phyloP scores from a whole-genome alignment of 2,797 vertebrate genomes.

The Coregonus ussuriensis region DNA sequence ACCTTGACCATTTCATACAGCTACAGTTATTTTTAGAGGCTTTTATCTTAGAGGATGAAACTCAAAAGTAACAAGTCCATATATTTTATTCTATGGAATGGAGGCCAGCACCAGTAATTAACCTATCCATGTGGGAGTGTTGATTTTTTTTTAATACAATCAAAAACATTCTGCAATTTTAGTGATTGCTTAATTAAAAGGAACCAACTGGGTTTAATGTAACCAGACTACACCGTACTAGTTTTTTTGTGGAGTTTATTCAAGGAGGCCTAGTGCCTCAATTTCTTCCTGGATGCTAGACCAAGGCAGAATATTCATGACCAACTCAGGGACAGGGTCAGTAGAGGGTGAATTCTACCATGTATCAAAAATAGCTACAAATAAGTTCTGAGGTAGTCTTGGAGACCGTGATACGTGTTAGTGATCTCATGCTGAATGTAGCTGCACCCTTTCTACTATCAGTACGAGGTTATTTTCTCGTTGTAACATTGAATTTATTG shows the following conservation, averaged over 20 bases:
- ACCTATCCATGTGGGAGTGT: too few relatives aligned
- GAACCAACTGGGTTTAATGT: constrained; percentile 16
- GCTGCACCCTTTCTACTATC: too few relatives aligned
- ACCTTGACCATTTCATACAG: neutral
- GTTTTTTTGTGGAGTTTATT: neutral
- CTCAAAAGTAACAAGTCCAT: neutral
- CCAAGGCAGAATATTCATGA: constrained; percentile 36
- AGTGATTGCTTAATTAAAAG: constrained; percentile 63
- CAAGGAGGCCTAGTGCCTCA: constrained; percentile 19
- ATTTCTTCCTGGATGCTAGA: neutral
- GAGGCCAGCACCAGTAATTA: neutral
- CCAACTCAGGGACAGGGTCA: constrained; percentile 33
- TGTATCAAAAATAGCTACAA: constrained; percentile 34
- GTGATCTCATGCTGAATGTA: too few relatives aligned
- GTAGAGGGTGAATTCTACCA: constrained; percentile 34
- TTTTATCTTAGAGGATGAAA: neutral
- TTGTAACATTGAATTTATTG: too few relatives aligned
- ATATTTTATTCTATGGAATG: neutral
- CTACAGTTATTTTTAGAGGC: neutral
- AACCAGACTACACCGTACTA: constrained; percentile 26
- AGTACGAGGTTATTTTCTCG: too few relatives aligned
- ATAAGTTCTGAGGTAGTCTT: constrained; percentile 15
- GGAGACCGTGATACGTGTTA: too few relatives aligned
- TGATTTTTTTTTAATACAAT: too few relatives aligned
- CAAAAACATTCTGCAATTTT: neutral